These are phyloP conservation scores for Rhinoraja longicauda DNA, from an alignment of 2,797 vertebrate species.

Conservation along the genomic window DNA sequence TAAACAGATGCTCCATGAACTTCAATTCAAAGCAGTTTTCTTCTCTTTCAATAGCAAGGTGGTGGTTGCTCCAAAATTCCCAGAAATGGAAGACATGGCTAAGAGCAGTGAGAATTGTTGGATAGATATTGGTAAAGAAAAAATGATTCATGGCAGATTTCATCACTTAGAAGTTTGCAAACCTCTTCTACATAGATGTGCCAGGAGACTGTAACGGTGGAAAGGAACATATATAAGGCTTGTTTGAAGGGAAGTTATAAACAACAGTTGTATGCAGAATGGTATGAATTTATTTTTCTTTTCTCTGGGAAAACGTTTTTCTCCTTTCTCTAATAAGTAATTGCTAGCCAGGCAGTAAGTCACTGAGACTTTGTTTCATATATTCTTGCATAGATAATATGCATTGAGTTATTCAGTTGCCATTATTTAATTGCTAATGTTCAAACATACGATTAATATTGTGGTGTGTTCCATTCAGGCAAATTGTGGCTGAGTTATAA, in stretches of 20 bases:
- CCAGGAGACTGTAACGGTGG: neutral
- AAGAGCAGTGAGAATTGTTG: constrained; percentile 40
- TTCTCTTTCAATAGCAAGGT: neutral
- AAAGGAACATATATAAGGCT: neutral
- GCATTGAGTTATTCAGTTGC: neutral
- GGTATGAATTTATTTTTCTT: no score
- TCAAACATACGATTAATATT: neutral
- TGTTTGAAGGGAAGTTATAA: constrained; percentile 9
- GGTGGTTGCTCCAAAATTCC: neutral
- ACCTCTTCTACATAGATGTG: constrained; percentile 49
- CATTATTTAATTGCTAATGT: neutral
- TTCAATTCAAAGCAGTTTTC: neutral
- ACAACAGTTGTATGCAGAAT: neutral
- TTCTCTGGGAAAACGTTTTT: neutral
- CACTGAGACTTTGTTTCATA: neutral
- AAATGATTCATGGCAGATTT: constrained; percentile 44
- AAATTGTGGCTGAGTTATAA: neutral
- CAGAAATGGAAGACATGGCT: neutral
- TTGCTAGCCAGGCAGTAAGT: neutral
- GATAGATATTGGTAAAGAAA: constrained; percentile 43
- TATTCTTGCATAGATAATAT: neutral
- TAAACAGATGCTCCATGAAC: neutral
- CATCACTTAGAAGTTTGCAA: constrained; percentile 46
- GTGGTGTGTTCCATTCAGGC: neutral
- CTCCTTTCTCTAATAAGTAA: neutral